Percentiles rank a stretch among this genome's conserved stretches.
phyloP scores from a whole-genome alignment of 1,140 invertebrate genomes.

The Brachystomella parvula region DNA sequence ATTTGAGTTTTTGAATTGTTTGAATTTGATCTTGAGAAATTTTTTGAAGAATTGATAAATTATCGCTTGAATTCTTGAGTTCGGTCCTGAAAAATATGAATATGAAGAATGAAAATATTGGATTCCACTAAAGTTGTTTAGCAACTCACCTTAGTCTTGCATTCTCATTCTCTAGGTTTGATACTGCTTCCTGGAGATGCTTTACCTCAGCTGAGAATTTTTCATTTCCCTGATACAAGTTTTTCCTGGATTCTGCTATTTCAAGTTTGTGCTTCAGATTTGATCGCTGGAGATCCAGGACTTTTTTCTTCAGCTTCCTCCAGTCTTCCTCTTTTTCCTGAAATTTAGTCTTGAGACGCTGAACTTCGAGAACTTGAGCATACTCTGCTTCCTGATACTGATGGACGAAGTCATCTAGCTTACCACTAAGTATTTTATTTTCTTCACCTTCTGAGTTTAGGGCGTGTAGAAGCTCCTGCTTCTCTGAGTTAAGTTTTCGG shows the following conservation, averaged over 20 bases:
- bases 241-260: neutral
- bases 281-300: neutral
- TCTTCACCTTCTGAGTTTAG: neutral
- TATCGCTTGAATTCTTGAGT: neutral
- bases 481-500: neutral
- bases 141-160: neutral
- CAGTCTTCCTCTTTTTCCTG: neutral
- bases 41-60: neutral
- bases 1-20: conserved; percentile 1
- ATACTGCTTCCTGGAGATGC: neutral
- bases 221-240: neutral
- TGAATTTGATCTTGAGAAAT: neutral
- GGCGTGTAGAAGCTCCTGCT: neutral
- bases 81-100: neutral
- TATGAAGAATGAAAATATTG: neutral
- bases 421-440: neutral
- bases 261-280: neutral
- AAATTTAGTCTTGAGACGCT: neutral
- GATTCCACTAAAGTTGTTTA: neutral
- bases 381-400: neutral
- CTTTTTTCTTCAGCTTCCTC: neutral
- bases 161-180: neutral
- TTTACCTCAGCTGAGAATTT: neutral
- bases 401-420: neutral
- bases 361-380: neutral